Percentiles rank a stretch among this genome's conserved stretches.
Evolutionary conservation across 2,797 vertebrate genomes (phyloP).

Genomic region (Syndactyla subalaris): DNA sequence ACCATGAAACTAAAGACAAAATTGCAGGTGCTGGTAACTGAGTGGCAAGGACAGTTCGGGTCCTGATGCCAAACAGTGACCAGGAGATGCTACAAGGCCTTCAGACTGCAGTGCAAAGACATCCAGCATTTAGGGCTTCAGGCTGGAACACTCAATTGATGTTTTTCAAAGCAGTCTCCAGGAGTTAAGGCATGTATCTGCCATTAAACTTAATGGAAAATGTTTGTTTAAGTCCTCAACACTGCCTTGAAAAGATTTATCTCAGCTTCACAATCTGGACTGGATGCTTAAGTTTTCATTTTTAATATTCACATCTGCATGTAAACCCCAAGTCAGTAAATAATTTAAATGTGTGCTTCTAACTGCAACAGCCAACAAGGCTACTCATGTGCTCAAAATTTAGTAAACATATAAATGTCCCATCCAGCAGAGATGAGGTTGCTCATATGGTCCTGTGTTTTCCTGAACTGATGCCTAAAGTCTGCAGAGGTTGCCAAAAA

Average conservation of each 20-base stretch:
- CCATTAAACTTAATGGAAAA: not conserved
- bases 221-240: not conserved
- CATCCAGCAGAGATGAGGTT: not conserved
- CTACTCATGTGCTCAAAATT: not conserved
- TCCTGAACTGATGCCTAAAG: not conserved
- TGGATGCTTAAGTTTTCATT: not conserved
- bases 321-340: not conserved
- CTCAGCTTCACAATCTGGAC: not conserved
- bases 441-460: not conserved
- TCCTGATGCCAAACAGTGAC: not conserved
- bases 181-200: not conserved
- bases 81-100: not conserved
- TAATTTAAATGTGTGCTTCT: not conserved
- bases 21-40: not conserved
- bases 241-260: not conserved
- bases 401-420: not conserved
- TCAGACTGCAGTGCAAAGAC: not conserved
- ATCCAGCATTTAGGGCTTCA: not conserved
- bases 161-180: not conserved
- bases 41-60: not conserved
- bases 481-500: not conserved
- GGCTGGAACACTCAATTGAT: not conserved
- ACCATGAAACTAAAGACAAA: not conserved
- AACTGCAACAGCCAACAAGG: not conserved
- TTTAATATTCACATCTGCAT: conserved; percentile 24